phyloP scores from a whole-genome alignment of 2,888 invertebrate genomes.

The Erebia aethiops region DNA sequence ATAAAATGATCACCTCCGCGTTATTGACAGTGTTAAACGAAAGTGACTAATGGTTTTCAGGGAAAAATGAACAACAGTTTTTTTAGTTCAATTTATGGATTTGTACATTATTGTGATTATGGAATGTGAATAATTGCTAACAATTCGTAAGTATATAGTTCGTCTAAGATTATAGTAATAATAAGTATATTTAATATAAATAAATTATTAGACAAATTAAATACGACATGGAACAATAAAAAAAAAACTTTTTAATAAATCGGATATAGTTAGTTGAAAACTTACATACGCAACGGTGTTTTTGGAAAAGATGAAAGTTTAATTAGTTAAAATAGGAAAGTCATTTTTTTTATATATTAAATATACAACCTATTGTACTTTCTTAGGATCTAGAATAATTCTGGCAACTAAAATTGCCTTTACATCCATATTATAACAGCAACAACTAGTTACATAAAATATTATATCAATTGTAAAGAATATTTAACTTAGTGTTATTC shows the following conservation, averaged over 20 bases:
- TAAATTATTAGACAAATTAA: background rate
- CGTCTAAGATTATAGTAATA: background rate
- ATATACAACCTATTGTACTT: too few species aligned
- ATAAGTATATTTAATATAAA: background rate
- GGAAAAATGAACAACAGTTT: slow-evolving; percentile 47
- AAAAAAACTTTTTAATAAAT: background rate
- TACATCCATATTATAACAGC: too few species aligned
- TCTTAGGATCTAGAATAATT: too few species aligned
- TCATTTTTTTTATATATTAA: too few species aligned
- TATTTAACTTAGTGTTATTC: too few species aligned
- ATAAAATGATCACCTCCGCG: slow-evolving; percentile 63
- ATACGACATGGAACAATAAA: too few species aligned
- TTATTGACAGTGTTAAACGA: slow-evolving; percentile 53
- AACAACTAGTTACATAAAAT: too few species aligned
- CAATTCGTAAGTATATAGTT: slow-evolving; percentile 55
- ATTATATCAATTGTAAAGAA: too few species aligned
- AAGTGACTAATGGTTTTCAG: slow-evolving; percentile 63
- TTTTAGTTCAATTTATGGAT: slow-evolving; percentile 58
- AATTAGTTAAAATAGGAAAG: too few species aligned
- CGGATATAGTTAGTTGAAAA: background rate
- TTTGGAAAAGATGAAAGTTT: background rate
- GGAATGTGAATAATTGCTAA: slow-evolving; percentile 68
- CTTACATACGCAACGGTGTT: background rate
- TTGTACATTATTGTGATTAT: slow-evolving; percentile 58
- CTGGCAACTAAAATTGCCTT: too few species aligned